Conservation (phyloP, 2,888 invertebrate genomes). For the Eupithecia abbreviata region DNA sequence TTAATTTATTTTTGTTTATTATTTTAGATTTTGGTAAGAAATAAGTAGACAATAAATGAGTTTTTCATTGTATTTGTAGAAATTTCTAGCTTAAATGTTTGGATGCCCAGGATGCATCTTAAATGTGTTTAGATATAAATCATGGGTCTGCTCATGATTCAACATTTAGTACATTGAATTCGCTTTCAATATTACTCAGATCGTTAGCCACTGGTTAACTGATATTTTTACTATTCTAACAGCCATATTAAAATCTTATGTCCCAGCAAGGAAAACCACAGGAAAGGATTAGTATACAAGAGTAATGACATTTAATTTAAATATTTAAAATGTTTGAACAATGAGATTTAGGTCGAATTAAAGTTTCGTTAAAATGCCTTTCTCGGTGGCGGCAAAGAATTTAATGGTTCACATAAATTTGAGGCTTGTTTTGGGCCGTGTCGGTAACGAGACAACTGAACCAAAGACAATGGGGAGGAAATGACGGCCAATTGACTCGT, state of each 20-base stretch:
- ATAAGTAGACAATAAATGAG: not conserved
- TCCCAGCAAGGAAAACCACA: not conserved
- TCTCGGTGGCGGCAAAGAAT: slow-evolving; percentile 59
- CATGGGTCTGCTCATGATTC: not conserved
- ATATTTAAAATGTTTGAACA: slow-evolving; percentile 45
- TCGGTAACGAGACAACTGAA: slow-evolving; percentile 72
- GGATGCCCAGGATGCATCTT: not conserved
- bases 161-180: not conserved
- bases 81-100: not conserved
- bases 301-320: slow-evolving; percentile 21
- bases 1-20: not conserved
- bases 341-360: slow-evolving; percentile 66
- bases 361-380: slow-evolving; percentile 75
- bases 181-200: not conserved
- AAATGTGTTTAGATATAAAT: not conserved
- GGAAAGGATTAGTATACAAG: not conserved
- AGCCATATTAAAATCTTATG: not conserved
- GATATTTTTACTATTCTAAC: not conserved
- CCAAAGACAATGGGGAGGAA: slow-evolving; percentile 73
- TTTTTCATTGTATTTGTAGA: not conserved
- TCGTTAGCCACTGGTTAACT: not conserved
- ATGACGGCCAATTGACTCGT: slow-evolving; percentile 66
- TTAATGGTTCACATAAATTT: slow-evolving; percentile 73
- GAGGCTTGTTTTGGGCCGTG: slow-evolving; percentile 59
- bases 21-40: too few relatives aligned